A percentile compares a stretch with the other conserved stretches of the same genome.
Evolutionary conservation across 2,113 vertebrate genomes (phyloP).

Genomic region (Cairina moschata): DNA sequence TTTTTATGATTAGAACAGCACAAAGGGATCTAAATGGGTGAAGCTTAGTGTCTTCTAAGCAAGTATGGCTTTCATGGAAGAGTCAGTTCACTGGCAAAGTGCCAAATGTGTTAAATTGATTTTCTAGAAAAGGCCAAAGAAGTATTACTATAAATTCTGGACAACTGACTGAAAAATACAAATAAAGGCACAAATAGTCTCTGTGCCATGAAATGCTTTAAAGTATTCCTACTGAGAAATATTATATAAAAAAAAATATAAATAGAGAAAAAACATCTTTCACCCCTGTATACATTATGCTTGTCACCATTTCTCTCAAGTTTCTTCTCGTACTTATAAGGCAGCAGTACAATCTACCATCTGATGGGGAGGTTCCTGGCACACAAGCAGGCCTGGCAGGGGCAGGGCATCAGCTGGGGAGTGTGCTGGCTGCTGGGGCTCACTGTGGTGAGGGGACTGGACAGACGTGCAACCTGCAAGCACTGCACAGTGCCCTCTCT

Average conservation of each 20-base stretch:
- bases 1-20: not conserved
- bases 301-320: not conserved
- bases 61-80: not conserved
- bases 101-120: not conserved
- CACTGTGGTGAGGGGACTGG: not conserved
- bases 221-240: not conserved
- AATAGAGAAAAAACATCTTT: not conserved
- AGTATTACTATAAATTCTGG: not conserved
- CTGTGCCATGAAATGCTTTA: not conserved
- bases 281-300: not conserved
- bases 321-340: not conserved
- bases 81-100: not conserved
- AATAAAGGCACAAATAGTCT: not conserved
- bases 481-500: not conserved
- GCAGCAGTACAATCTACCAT: not conserved
- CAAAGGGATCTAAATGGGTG: not conserved
- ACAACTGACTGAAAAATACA: not conserved
- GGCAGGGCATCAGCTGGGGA: not conserved
- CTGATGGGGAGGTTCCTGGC: not conserved
- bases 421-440: accelerated
- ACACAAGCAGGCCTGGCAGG: not conserved
- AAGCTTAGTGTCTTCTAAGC: not conserved
- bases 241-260: not conserved
- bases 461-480: accelerated
- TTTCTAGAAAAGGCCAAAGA: not conserved